Evolutionary conservation across 1,140 invertebrate genomes (phyloP).

Genomic region (Eulimnadia texana): DNA sequence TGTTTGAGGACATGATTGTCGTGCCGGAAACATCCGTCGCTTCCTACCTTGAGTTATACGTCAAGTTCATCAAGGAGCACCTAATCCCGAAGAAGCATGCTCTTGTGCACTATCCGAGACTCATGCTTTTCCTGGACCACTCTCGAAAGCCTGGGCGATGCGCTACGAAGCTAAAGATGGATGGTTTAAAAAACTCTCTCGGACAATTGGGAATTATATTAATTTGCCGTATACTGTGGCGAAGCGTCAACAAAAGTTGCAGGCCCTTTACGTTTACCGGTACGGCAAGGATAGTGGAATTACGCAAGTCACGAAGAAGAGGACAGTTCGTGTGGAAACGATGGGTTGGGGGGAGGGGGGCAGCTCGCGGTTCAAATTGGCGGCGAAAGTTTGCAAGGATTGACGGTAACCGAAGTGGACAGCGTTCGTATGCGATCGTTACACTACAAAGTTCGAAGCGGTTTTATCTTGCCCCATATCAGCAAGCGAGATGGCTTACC

Average conservation of each 20-base stretch:
- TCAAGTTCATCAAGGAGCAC: not conserved
- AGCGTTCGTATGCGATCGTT: not conserved
- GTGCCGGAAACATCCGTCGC: conserved; percentile 13
- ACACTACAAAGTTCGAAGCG: not conserved
- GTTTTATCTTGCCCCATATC: not conserved
- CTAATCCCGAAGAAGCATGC: conserved; percentile 13
- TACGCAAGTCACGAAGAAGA: not conserved
- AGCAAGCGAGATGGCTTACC: not conserved
- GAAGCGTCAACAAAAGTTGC: conserved; percentile 8
- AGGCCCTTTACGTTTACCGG: not conserved
- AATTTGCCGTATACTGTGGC: conserved; percentile 14
- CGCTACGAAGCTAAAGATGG: conserved; percentile 14
- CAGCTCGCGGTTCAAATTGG: no score
- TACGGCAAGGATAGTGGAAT: not conserved
- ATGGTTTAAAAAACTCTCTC: conserved; percentile 13
- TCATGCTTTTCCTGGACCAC: conserved; percentile 10
- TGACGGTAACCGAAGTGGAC: not conserved
- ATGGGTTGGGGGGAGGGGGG: no score
- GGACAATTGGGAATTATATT: conserved; percentile 9
- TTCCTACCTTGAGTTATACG: not conserved
- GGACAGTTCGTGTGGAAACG: not conserved
- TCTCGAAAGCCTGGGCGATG: conserved; percentile 11
- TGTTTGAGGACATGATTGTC: not conserved
- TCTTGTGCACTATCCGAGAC: conserved; percentile 7
- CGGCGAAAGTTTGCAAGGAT: no score